Percentiles rank a stretch among this genome's conserved stretches.
phyloP scores from a whole-genome alignment of 2,888 invertebrate genomes.

The Megastigmus dorsalis region DNA sequence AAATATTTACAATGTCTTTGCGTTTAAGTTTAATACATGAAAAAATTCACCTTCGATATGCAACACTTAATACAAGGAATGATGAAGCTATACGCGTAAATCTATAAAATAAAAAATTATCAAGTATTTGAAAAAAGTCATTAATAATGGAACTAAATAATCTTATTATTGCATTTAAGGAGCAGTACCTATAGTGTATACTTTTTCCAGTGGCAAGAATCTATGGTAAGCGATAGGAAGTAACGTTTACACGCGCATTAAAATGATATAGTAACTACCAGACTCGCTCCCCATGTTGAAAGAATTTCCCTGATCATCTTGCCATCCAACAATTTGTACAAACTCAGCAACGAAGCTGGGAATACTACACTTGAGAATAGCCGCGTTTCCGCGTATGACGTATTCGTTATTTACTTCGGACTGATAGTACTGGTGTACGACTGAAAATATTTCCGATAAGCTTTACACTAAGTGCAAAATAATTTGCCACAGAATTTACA shows the following conservation, averaged over 20 bases:
- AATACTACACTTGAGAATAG: constrained; percentile 91
- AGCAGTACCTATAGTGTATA: too few relatives aligned
- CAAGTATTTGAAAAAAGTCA: too few relatives aligned
- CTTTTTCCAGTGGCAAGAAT: constrained; percentile 10
- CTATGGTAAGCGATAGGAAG: not conserved
- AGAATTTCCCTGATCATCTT: constrained; percentile 74
- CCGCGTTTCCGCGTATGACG: constrained; percentile 91
- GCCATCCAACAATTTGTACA: constrained; percentile 91
- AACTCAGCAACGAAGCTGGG: constrained; percentile 94
- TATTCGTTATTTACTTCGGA: constrained; percentile 93
- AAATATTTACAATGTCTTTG: too few relatives aligned
- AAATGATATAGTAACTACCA: constrained; percentile 62
- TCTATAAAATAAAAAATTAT: too few relatives aligned
- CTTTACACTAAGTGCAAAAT: not conserved
- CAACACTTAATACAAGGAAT: too few relatives aligned
- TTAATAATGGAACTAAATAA: too few relatives aligned
- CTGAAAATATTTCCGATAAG: constrained; percentile 75
- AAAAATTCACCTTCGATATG: too few relatives aligned
- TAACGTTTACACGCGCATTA: not conserved
- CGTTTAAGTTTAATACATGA: too few relatives aligned
- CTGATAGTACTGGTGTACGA: constrained; percentile 92
- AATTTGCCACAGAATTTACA: not conserved
- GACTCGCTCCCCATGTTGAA: constrained; percentile 70
- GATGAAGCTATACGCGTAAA: too few relatives aligned
- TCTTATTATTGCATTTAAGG: too few relatives aligned